Percentiles rank a stretch among this genome's conserved stretches.
These are phyloP conservation scores for Epinotia nisella DNA, from an alignment of 2,888 invertebrate genomes.

Conservation along the genomic window DNA sequence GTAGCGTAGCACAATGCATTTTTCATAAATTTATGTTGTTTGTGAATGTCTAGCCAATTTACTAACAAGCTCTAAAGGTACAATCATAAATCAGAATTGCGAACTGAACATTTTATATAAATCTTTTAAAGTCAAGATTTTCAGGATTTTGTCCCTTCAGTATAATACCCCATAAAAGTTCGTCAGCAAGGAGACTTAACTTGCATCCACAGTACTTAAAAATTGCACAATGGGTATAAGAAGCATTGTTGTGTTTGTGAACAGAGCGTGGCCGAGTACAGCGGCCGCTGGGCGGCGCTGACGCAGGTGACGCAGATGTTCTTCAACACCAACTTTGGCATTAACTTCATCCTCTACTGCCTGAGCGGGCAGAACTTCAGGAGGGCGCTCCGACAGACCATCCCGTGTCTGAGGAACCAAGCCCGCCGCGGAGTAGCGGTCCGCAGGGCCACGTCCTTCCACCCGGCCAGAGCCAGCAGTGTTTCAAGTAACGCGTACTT, in stretches of 20 bases:
- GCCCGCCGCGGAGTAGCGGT: slow-evolving; percentile 47
- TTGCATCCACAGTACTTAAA: no score
- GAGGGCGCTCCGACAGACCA: slow-evolving; percentile 74
- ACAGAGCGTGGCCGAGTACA: slow-evolving; percentile 60
- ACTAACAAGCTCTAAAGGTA: no score
- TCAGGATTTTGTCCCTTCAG: no score
- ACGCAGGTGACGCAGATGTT: slow-evolving; percentile 88
- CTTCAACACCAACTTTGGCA: slow-evolving; percentile 93
- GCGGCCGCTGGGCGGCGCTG: slow-evolving; percentile 79
- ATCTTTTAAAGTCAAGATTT: no score
- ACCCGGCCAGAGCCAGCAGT: slow-evolving; percentile 57
- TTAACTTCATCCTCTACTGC: slow-evolving; percentile 93
- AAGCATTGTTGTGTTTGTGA: slow-evolving; percentile 38
- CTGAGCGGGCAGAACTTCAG: slow-evolving; percentile 92
- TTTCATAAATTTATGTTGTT: no score
- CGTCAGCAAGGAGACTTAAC: no score
- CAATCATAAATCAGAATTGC: no score
- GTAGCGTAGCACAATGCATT: no score
- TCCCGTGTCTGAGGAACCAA: slow-evolving; percentile 57
- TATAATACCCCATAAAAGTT: no score
- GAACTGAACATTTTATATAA: no score
- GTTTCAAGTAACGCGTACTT: slow-evolving; percentile 59
- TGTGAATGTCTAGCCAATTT: no score
- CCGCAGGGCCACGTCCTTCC: slow-evolving; percentile 46
- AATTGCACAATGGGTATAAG: background rate